These are phyloP conservation scores for Stylophora pistillata DNA, from an alignment of 64 coral and sea anemone genomes.

Conservation along the genomic window DNA sequence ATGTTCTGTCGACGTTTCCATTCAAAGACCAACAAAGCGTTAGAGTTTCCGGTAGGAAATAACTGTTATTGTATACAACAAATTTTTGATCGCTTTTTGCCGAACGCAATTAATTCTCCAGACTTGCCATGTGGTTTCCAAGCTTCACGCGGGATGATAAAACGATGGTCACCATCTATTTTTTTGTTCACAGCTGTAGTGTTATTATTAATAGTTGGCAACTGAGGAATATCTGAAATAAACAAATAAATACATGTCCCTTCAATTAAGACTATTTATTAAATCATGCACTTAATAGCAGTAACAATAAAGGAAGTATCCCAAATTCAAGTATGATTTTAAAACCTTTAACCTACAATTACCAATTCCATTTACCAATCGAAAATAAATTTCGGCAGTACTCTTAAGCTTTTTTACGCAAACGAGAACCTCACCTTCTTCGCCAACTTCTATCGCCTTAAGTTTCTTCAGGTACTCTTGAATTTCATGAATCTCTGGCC, in stretches of 20 bases:
- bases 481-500: constrained; percentile 16
- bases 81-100: neutral
- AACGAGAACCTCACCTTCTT: neutral
- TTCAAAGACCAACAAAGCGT: too few relatives aligned
- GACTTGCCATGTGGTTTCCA: neutral
- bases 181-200: neutral
- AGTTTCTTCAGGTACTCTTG: constrained; percentile 9
- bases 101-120: neutral
- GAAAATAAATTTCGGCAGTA: neutral
- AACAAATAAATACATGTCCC: neutral
- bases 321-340: too few relatives aligned
- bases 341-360: too few relatives aligned
- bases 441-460: neutral
- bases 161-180: neutral
- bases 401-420: neutral
- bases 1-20: neutral
- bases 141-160: neutral
- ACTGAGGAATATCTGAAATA: neutral
- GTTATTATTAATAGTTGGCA: neutral
- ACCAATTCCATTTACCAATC: neutral
- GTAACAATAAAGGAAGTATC: too few relatives aligned
- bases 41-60: neutral
- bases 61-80: neutral
- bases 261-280: neutral
- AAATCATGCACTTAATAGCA: neutral